phyloP scores from a whole-genome alignment of 2,888 invertebrate species.

The Drosophila robusta region DNA sequence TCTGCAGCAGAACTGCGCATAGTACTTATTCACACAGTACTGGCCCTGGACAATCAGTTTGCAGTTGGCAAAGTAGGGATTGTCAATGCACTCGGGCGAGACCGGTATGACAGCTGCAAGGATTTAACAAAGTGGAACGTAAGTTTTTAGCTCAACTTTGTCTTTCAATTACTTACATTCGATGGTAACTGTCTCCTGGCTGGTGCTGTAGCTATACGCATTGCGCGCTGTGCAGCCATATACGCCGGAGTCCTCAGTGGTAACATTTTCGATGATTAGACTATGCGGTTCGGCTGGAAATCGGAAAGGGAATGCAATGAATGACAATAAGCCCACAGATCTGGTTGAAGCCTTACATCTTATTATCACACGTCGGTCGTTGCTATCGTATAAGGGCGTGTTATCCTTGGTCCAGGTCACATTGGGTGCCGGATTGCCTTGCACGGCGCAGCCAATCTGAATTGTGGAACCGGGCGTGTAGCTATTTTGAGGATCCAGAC shows the following conservation, averaged over 20 bases:
- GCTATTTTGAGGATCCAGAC: constrained; percentile 84
- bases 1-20: constrained; percentile 96
- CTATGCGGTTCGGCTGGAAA: constrained; percentile 88
- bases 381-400: constrained; percentile 86
- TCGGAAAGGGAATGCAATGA: background rate
- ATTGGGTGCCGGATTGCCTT: constrained; percentile 91
- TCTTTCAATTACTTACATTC: constrained; percentile 87
- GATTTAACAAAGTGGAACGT: background rate
- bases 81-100: constrained; percentile 93
- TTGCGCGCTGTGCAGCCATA: constrained; percentile 95
- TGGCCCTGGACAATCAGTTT: constrained; percentile 92
- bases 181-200: constrained; percentile 89
- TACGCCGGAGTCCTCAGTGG: constrained; percentile 90
- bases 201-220: constrained; percentile 88
- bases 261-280: constrained; percentile 88
- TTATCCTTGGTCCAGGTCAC: constrained; percentile 94
- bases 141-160: background rate
- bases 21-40: constrained; percentile 95
- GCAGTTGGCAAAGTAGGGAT: constrained; percentile 95
- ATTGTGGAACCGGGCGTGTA: constrained; percentile 89
- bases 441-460: constrained; percentile 90
- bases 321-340: background rate
- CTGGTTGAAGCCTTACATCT: constrained; percentile 86
- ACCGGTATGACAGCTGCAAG: constrained; percentile 86
- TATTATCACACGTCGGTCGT: constrained; percentile 87